Base-by-base conservation (phyloP, 1,140 invertebrate species). In the Thalassaphorura encarpata region DNA sequence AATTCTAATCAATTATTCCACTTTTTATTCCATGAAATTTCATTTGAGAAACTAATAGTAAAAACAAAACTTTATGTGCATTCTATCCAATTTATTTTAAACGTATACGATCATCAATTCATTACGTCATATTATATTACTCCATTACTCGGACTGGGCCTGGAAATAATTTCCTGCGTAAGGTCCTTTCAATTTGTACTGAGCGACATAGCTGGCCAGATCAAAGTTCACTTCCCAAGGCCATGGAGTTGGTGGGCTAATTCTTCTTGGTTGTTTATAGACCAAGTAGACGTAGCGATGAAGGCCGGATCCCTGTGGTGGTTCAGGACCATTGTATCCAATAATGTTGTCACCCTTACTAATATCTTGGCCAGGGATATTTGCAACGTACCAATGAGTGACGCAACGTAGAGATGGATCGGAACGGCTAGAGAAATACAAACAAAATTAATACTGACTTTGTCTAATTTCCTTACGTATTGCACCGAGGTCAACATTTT, bases 351-450 rank as follows among this genome's bases (percentile, higher is more conserved):
- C 71, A 4, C 78, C 78, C 47, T 70, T 69, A 8, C 33, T 43
- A 13, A 82, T 60, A 42, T 77, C 69, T 51, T 68, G 66, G 23
- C 73, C 76, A 21, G 76, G 76, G 54, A 80, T 77, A 53, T 80
- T 80, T n/a, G 73, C 74, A 24, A 82, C 73, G 16, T 80, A 63
- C 77, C 77, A 79, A 64, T 79, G 77, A 54, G 74, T 71, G 68
- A 70, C 75, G 66, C 78, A 77, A 18, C 76, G 61, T 54, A 69
- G 76, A 52, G 69, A 75, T 2, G 75, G 76, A 33, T 72, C 64
- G 29, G 67, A 48, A n/a, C 77, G 67, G 52, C 33, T 36, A 36
- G 11, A n/a, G 33, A 36, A n/a, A 11, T 11, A 36, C 11, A 36
- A 36, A n/a, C 33, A 11, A 11, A 11, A 36, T 36, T 36, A 11